phyloP scores from a whole-genome alignment of 35 echinoderm and acorn worm species.

The Amphiura filiformis region DNA sequence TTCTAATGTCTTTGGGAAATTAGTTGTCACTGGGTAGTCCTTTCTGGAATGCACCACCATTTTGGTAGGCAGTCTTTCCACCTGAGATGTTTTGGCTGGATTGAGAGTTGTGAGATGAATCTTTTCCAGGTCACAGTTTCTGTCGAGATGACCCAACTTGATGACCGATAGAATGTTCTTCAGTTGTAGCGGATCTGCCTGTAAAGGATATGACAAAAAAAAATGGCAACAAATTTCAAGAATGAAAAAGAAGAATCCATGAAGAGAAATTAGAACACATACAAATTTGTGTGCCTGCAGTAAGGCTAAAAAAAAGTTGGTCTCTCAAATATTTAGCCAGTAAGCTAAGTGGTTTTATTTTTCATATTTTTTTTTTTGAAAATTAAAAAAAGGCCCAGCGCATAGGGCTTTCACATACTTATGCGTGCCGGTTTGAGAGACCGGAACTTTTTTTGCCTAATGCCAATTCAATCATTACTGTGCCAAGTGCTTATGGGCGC shows the following conservation, averaged over 20 bases:
- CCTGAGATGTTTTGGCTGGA: conserved; percentile 77
- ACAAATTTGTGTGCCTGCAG: too few relatives aligned
- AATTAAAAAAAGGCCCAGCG: too few relatives aligned
- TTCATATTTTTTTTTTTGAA: too few relatives aligned
- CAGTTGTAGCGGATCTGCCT: conserved; percentile 88
- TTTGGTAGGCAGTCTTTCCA: conserved; percentile 77
- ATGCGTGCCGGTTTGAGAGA: too few relatives aligned
- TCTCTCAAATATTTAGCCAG: too few relatives aligned
- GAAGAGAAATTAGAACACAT: background rate
- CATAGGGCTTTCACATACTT: too few relatives aligned
- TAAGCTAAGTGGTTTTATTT: too few relatives aligned
- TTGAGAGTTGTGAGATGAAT: conserved; percentile 73
- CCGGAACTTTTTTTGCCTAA: too few relatives aligned
- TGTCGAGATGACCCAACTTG: conserved; percentile 68
- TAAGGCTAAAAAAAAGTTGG: too few relatives aligned
- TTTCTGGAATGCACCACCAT: conserved; percentile 43
- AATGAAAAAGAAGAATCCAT: background rate
- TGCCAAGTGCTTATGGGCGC: too few relatives aligned
- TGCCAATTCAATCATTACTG: too few relatives aligned
- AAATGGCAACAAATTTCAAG: background rate
- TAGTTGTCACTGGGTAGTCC: conserved; percentile 58
- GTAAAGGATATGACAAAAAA: background rate
- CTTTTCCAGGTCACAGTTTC: conserved; percentile 40
- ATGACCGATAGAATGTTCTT: conserved; percentile 78
- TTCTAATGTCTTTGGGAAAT: conserved; percentile 74